A percentile compares a stretch with the other conserved stretches of the same genome.
phyloP scores from a whole-genome alignment of 1,140 invertebrate genomes.

The Pseudomyrmex flavicornis region DNA sequence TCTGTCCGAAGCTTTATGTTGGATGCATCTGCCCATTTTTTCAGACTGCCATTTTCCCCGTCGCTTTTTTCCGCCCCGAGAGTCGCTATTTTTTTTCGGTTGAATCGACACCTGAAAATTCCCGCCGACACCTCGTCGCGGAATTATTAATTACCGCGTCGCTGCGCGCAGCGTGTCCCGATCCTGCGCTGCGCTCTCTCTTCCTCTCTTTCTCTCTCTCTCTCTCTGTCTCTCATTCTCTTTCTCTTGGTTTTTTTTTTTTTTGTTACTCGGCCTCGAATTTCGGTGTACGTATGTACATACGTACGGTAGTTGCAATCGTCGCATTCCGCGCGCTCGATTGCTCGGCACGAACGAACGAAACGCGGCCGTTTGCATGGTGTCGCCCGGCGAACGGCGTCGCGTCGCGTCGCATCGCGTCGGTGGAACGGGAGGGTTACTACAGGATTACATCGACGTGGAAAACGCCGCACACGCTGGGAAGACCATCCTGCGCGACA shows the following conservation, averaged over 20 bases:
- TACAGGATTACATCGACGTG: conserved; percentile 72
- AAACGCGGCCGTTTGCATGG: conserved; percentile 66
- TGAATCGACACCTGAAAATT: conserved; percentile 61
- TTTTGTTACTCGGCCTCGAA: conserved; percentile 38
- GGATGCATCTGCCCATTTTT: conserved; percentile 46
- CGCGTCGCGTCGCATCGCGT: conserved; percentile 41
- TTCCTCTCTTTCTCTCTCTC: conserved; percentile 1
- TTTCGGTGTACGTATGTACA: conserved; percentile 51
- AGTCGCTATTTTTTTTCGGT: conserved; percentile 52
- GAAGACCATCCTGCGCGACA: conserved; percentile 47
- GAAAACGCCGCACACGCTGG: conserved; percentile 22
- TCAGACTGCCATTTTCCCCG: conserved; percentile 48
- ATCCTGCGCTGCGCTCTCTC: conserved; percentile 23
- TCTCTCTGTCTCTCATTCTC: neutral
- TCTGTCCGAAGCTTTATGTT: conserved; percentile 56
- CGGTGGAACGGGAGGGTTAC: conserved; percentile 44
- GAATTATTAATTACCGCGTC: conserved; percentile 77
- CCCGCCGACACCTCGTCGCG: conserved; percentile 51
- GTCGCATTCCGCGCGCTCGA: conserved; percentile 71
- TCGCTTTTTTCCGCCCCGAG: conserved; percentile 49
- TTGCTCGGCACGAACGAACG: conserved; percentile 67
- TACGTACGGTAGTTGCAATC: conserved; percentile 52
- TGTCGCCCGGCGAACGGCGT: conserved; percentile 58
- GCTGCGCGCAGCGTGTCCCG: conserved; percentile 49
- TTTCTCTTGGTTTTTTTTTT: conserved; percentile 46